Base-by-base conservation (phyloP, 2,113 vertebrate genomes). In the Rhizomys pruinosus region DNA sequence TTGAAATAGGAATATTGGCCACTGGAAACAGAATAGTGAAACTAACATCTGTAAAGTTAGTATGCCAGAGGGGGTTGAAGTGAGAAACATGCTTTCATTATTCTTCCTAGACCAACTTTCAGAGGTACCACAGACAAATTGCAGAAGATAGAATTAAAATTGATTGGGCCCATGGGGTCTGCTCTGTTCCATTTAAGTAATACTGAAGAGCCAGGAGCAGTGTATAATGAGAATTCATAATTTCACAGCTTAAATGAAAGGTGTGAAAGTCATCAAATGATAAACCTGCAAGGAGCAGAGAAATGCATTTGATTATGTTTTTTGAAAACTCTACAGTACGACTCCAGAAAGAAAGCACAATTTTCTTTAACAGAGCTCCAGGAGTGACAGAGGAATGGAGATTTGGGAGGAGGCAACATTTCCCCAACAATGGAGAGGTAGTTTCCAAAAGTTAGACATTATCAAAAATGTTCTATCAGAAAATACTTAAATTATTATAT, bases 141-240 rank as follows among this genome's bases (percentile, higher is more conserved):
- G 79, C 42, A 89, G 96, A 89, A 95, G 96, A 96, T 1, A 95
- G 76, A 97, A 95, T 82, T 95, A 96, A 97, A 97, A 97, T 84
- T 88, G 88, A 97, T 95, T 91, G 95, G 96, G 96, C 79, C 94
- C 93, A 91, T 89, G 87, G 74, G 94, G 2, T 96, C 74, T 94
- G 77, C 88, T 97, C 29, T 93, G 52, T 73, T 66, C 44, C 91
- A 87, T 85, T 34, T 95, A 96, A 97, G 97, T 95, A 96, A 97
- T 92, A 59, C 7, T 87, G 74, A 95, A 96, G 91, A 96, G 68
- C 44, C 63, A 84, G 74, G 69, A 96, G 0, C n/a, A 89, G 7
- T 73, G 68, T 80, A 93, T 97, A 95, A 97, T 96, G 93, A 95
- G 86, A 96, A 96, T 94, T 96, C n/a, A 55, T 71, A 92, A 74